Evolutionary conservation across 1,140 invertebrate genomes (phyloP).

Genomic region (Protaetia brevitarsis): DNA sequence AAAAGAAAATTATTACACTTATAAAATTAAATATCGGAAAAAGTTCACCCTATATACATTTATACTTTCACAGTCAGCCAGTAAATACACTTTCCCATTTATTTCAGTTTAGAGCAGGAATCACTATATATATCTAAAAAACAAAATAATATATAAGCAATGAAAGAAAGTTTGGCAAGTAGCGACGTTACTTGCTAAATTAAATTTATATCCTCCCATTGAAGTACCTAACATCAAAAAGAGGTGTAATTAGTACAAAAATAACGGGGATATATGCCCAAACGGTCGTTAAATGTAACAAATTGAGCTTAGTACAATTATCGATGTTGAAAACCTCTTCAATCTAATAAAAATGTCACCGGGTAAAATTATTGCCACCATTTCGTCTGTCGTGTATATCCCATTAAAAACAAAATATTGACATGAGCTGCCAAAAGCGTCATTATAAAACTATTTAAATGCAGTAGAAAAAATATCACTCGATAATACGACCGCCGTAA

Average conservation of each 20-base stretch:
- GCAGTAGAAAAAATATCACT: background rate
- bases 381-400: constrained; percentile 1
- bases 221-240: background rate
- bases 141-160: no score
- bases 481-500: background rate
- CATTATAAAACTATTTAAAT: constrained; percentile 18
- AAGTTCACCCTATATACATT: no score
- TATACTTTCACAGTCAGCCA: no score
- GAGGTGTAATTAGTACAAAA: constrained; percentile 6
- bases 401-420: constrained; percentile 9
- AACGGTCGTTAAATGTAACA: constrained; percentile 7
- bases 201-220: background rate
- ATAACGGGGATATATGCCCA: background rate
- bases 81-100: no score
- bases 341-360: constrained; percentile 15
- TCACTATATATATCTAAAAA: no score
- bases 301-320: constrained; percentile 5
- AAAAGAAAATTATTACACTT: no score
- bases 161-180: no score
- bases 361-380: background rate
- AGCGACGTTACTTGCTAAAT: background rate
- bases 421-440: constrained; percentile 8
- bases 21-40: no score
- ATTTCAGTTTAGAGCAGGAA: no score
- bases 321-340: background rate